Evolutionary conservation across 2,888 invertebrate species (phyloP).

Genomic region (Miltochrista miniata): DNA sequence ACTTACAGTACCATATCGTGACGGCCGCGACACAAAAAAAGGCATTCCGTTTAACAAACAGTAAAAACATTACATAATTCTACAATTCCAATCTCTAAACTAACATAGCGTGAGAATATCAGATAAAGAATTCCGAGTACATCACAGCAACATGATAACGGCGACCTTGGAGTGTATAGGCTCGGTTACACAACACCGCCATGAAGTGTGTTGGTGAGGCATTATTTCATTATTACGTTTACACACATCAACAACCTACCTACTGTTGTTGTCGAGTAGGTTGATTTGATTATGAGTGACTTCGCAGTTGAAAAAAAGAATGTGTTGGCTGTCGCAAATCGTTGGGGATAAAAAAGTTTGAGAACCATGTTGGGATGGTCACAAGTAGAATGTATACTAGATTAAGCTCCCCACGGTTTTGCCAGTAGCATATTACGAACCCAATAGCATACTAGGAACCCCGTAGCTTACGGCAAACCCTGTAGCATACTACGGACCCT

Average conservation of each 20-base stretch:
- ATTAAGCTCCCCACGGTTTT: no score
- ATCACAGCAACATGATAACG: constrained; percentile 44
- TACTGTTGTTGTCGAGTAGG: no score
- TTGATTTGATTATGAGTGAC: no score
- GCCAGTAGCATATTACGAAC: no score
- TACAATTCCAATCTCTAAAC: constrained; percentile 31
- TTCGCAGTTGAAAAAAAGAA: no score
- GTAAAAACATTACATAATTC: constrained; percentile 24
- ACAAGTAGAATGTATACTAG: no score
- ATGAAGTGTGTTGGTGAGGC: constrained; percentile 21
- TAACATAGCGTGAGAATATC: constrained; percentile 56
- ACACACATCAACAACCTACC: constrained; percentile 1
- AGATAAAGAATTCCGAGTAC: constrained; percentile 49
- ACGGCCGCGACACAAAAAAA: constrained; percentile 23
- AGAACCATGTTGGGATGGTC: no score
- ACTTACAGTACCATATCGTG: constrained; percentile 19
- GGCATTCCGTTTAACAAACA: constrained; percentile 15
- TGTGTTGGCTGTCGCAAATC: no score
- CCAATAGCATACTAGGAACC: no score
- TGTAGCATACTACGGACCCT: no score
- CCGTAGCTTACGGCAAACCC: no score
- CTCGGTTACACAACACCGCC: constrained; percentile 36
- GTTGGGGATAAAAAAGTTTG: no score
- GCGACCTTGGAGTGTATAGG: constrained; percentile 39
- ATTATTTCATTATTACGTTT: constrained; percentile 26